Conservation (phyloP, 2,797 vertebrate species). For the Sylvilagus floridanus region DNA sequence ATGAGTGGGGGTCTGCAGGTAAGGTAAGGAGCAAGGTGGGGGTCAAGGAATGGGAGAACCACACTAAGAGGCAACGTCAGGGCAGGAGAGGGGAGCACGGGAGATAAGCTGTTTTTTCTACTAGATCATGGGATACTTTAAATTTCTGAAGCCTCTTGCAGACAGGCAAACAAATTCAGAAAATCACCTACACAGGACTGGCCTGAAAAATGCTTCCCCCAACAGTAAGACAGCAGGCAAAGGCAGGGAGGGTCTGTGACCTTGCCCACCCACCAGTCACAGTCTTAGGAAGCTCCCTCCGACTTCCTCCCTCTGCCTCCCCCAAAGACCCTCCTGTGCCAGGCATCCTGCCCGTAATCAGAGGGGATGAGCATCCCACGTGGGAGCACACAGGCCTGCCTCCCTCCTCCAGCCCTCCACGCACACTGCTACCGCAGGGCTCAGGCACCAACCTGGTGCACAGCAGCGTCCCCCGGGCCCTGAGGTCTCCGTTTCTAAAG, state of each 20-base stretch:
- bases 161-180: neutral
- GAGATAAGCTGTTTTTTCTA: neutral
- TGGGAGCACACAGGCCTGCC: no score
- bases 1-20: no score
- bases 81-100: no score
- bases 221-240: neutral
- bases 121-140: neutral
- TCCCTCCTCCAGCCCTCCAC: neutral
- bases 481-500: neutral
- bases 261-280: no score
- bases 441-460: no score
- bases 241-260: neutral
- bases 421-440: neutral
- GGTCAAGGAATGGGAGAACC: neutral
- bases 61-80: neutral
- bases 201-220: neutral
- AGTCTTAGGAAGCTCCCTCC: neutral
- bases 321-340: neutral
- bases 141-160: neutral
- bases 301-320: neutral
- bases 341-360: neutral
- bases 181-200: neutral
- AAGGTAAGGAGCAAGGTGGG: neutral
- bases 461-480: neutral
- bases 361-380: neutral